A percentile compares a stretch with the other conserved stretches of the same genome.
phyloP scores from a whole-genome alignment of 2,113 vertebrate species.

The Pyxicephalus adspersus region DNA sequence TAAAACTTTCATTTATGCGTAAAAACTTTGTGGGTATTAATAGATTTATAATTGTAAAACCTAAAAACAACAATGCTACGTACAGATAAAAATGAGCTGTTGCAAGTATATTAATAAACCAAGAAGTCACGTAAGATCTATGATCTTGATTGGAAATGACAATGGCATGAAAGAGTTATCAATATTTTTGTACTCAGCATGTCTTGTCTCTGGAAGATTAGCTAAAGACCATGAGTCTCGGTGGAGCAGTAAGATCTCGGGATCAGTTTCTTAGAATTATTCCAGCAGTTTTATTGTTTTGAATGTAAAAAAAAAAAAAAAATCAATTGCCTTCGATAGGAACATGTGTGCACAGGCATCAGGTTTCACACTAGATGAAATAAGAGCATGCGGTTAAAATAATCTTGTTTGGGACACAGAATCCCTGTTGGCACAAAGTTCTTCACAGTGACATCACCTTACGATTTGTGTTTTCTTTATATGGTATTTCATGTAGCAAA shows the following conservation, averaged over 20 bases:
- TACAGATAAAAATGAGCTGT: neutral
- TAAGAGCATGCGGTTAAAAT: conserved; percentile 32
- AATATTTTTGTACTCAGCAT: conserved; percentile 7
- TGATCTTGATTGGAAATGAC: conserved; percentile 3
- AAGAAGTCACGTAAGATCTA: conserved; percentile 1
- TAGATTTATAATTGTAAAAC: neutral
- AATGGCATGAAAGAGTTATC: neutral
- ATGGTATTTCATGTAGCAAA: neutral
- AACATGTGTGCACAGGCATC: conserved; percentile 40
- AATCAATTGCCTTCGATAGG: conserved; percentile 43
- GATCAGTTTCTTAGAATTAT: conserved; percentile 33
- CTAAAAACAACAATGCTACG: neutral
- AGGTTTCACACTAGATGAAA: conserved; percentile 35
- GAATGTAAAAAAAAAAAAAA: conserved; percentile 32
- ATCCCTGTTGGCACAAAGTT: conserved; percentile 16
- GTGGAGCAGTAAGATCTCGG: neutral
- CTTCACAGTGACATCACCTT: conserved; percentile 22
- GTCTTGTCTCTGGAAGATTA: conserved; percentile 10
- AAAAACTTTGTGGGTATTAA: neutral
- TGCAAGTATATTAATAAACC: conserved; percentile 1
- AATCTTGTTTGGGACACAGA: conserved; percentile 44
- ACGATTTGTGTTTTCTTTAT: neutral
- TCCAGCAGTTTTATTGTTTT: conserved; percentile 33
- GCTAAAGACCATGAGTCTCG: conserved; percentile 23
- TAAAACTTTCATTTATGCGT: neutral